Percentiles rank a stretch among this genome's conserved stretches.
phyloP scores from a whole-genome alignment of 2,113 vertebrate species.

The Telmatochromis brachygnathus region DNA sequence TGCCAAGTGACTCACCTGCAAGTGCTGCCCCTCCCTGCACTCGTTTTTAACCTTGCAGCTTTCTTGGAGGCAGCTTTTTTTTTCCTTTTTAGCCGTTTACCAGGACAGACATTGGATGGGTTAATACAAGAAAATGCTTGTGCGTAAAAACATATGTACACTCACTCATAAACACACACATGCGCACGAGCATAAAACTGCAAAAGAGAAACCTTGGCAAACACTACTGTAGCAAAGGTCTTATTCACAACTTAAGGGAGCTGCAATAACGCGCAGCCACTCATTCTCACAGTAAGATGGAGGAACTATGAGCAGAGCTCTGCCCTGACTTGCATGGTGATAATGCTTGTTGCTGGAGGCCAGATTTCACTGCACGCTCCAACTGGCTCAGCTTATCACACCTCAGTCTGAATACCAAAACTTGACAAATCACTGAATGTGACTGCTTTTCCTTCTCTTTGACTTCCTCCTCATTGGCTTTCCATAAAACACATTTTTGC shows the following conservation, averaged over 20 bases:
- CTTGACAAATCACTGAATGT: conserved; percentile 13
- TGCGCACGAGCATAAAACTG: not conserved
- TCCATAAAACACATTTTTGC: not conserved
- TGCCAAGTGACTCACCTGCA: not conserved
- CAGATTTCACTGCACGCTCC: conserved; percentile 57
- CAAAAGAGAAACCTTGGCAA: conserved; percentile 25
- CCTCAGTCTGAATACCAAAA: conserved; percentile 50
- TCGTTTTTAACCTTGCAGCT: not conserved
- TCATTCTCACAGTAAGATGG: conserved; percentile 2
- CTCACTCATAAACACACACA: not conserved
- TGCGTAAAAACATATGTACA: not conserved
- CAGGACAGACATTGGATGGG: not conserved
- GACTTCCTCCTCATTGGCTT: not conserved
- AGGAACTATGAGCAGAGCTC: conserved; percentile 33
- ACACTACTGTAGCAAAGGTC: conserved; percentile 13
- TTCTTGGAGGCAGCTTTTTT: not conserved
- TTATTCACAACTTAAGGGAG: conserved; percentile 51
- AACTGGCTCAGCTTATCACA: conserved; percentile 56
- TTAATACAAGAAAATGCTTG: not conserved
- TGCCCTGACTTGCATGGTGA: conserved; percentile 66
- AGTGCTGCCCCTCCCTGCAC: not conserved
- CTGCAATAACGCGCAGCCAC: not conserved
- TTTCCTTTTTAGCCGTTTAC: not conserved
- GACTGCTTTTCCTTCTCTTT: not conserved
- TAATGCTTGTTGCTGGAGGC: conserved; percentile 53